phyloP scores from a whole-genome alignment of 1,140 invertebrate species.

The Steinernema khuongi region DNA sequence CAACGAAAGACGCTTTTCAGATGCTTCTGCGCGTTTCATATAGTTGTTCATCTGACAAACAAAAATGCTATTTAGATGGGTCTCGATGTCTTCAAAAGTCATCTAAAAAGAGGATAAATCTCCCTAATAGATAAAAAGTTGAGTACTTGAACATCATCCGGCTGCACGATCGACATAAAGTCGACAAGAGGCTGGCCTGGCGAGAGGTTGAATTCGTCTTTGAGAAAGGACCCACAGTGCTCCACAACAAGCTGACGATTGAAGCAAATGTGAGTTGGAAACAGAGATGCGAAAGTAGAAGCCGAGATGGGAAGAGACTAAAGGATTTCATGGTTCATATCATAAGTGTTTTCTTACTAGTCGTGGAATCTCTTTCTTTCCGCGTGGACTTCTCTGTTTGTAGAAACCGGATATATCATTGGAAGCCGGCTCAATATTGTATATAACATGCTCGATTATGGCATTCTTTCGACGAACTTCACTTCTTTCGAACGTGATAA shows the following conservation, averaged over 20 bases:
- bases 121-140: neutral
- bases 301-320: conserved; percentile 19
- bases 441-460: conserved; percentile 38
- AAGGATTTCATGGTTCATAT: no score
- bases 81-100: conserved; percentile 34
- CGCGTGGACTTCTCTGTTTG: neutral
- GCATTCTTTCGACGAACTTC: conserved; percentile 32
- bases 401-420: neutral
- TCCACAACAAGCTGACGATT: conserved; percentile 43
- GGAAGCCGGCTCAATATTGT: conserved; percentile 28
- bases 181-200: neutral
- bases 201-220: conserved; percentile 6
- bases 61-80: conserved; percentile 34
- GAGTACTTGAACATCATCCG: neutral
- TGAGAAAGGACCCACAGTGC: conserved; percentile 35
- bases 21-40: conserved; percentile 29
- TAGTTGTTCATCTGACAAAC: conserved; percentile 36
- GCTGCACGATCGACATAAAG: neutral
- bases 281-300: conserved; percentile 27
- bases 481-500: conserved; percentile 27
- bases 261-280: conserved; percentile 37
- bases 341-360: neutral
- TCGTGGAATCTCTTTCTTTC: neutral
- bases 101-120: conserved; percentile 4
- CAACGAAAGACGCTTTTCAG: conserved; percentile 29